phyloP scores from a whole-genome alignment of 2,797 vertebrate species.

The Vireo griseus region DNA sequence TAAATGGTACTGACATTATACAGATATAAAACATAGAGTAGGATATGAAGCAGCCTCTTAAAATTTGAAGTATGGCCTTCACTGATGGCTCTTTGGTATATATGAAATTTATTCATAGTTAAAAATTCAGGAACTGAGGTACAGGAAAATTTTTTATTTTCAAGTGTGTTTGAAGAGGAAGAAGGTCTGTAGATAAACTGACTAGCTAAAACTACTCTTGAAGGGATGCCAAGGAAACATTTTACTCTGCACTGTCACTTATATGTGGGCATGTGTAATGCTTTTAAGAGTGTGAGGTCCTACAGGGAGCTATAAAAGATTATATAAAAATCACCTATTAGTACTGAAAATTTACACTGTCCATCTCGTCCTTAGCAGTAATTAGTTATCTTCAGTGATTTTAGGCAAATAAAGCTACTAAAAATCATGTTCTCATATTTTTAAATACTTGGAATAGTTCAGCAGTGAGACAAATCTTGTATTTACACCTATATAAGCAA shows the following conservation, averaged over 20 bases:
- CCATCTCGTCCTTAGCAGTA: neutral
- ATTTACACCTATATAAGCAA: neutral
- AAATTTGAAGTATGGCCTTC: neutral
- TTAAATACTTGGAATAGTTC: neutral
- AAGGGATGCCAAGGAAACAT: neutral
- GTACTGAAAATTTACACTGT: neutral
- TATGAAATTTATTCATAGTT: neutral
- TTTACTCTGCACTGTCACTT: neutral
- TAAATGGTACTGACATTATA: neutral
- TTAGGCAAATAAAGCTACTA: neutral
- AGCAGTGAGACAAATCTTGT: neutral
- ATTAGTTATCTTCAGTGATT: neutral
- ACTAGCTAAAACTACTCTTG: neutral
- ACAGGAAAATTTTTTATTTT: neutral
- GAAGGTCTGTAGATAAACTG: neutral
- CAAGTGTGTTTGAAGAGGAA: neutral
- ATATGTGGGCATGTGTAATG: accelerated
- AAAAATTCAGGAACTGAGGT: neutral
- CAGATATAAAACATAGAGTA: neutral
- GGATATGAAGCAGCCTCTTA: neutral
- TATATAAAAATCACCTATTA: neutral
- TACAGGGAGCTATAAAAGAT: neutral
- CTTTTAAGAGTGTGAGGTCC: neutral
- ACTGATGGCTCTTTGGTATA: neutral
- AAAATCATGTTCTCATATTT: neutral